Evolutionary conservation across 1,140 invertebrate genomes (phyloP), one percentile per base, ranked within the genome.

Genomic region (Drosophila saltans): DNA sequence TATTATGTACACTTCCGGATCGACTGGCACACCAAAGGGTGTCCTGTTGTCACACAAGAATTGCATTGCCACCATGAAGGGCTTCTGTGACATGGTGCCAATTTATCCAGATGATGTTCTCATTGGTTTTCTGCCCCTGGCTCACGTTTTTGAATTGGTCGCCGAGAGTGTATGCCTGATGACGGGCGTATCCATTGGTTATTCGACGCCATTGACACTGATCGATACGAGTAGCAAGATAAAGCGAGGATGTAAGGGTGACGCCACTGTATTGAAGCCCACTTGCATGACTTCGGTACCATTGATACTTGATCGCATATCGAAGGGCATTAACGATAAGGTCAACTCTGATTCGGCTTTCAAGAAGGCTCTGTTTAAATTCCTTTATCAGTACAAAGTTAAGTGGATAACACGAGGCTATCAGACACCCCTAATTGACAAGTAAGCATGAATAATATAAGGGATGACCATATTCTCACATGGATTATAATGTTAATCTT

Each of bases 1-100:
- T 79, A 97, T 99, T 48, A 99, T 99, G 98, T 99, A 99, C 93
- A 99, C 98, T 0, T 98, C 97, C 77, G 98, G 98, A 1, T 98
- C 97, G 0, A 99, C 98, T 0, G 98, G 98, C 36, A 95, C 96
- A 65, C 97, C 97, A 0, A 98, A 98, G 93, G 96, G 96, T 33
- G 96, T 97, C 1, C 88, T 97, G 28, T 91, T 97, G n/a, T 96
- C 97, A 0, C 98, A 99, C 92, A 95, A 94, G 75, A 99, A 99
- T 93, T 96, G 99, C 81, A 95, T 99, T 72, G 94, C 95, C 39
- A 97, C 97, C 2, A 95, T 99, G 83, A 96, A 97, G 83, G 96
- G 97, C 4, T 99, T 98, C 92, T 95, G 95, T 39, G 96, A 97
- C 89, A 95, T 96, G 48, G 95, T 98, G 16, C 92, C 94, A 33